Conservation (phyloP, 1,140 invertebrate species). For the Ceratosolen fusciceps region DNA sequence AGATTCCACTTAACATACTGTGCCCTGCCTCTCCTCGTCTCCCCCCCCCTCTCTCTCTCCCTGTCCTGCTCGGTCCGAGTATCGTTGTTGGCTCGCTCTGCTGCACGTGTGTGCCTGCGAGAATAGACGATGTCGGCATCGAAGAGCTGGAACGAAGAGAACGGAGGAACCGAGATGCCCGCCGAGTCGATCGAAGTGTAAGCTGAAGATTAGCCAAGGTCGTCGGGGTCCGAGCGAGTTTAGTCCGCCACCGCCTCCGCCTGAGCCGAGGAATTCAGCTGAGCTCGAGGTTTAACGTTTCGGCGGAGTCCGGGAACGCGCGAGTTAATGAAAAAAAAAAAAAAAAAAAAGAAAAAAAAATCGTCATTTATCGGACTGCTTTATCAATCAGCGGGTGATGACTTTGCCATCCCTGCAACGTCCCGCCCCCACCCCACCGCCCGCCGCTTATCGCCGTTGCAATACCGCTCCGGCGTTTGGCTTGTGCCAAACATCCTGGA, state of each 20-base stretch:
- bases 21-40: background rate
- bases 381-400: background rate
- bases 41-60: background rate
- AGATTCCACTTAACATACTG: conserved; percentile 23
- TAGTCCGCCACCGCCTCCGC: background rate
- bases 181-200: conserved; percentile 8
- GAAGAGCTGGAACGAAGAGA: background rate
- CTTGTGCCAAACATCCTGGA: background rate
- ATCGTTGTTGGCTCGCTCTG: background rate
- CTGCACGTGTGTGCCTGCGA: background rate
- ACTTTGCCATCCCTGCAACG: background rate
- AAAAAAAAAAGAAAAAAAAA: no score
- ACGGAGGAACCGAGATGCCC: conserved; percentile 1
- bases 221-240: background rate
- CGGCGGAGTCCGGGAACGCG: background rate
- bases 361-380: conserved; percentile 28
- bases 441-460: background rate
- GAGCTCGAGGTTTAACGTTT: conserved; percentile 9
- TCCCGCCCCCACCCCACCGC: background rate
- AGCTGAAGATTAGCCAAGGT: conserved; percentile 30
- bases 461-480: no score
- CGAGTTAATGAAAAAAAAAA: conserved; percentile 28
- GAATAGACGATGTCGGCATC: conserved; percentile 17
- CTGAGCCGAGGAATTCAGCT: background rate
- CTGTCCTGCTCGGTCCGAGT: background rate